phyloP scores from a whole-genome alignment of 2,888 invertebrate genomes.

The Protula sp. region DNA sequence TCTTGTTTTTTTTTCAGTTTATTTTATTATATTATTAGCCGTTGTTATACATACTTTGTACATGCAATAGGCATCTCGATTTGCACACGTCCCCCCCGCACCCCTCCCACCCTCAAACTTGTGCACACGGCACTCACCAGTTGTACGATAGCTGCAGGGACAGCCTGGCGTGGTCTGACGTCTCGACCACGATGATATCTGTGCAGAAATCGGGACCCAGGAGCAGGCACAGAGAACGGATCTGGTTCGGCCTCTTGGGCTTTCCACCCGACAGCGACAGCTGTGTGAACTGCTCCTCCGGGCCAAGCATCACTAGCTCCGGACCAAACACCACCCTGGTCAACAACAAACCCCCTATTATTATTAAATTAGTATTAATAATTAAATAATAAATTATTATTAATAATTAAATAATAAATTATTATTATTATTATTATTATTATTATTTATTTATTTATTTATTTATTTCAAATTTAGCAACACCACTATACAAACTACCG shows the following conservation, averaged over 20 bases:
- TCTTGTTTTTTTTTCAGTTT: no score
- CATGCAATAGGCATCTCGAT: no score
- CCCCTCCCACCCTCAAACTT: no score
- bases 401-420: background rate
- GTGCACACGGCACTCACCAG: conserved; percentile 41
- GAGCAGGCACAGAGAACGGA: conserved; percentile 55
- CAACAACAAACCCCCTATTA: no score
- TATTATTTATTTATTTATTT: background rate
- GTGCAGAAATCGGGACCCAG: conserved; percentile 58
- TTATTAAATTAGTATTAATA: no score
- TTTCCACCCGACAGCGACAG: conserved; percentile 56
- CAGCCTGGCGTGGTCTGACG: conserved; percentile 57
- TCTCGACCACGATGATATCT: conserved; percentile 57
- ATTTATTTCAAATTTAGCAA: background rate
- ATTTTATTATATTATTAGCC: no score
- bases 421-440: background rate
- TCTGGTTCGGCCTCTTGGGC: conserved; percentile 56
- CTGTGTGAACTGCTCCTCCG: conserved; percentile 58
- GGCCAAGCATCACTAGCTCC: conserved; percentile 58
- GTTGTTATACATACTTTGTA: no score
- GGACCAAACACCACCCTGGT: conserved; percentile 57
- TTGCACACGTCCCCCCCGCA: no score
- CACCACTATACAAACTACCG: no score
- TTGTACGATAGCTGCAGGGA: conserved; percentile 57
- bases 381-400: background rate